Base-by-base conservation (phyloP, 1,140 invertebrate genomes). In the Lordiphosa clarofinis region DNA sequence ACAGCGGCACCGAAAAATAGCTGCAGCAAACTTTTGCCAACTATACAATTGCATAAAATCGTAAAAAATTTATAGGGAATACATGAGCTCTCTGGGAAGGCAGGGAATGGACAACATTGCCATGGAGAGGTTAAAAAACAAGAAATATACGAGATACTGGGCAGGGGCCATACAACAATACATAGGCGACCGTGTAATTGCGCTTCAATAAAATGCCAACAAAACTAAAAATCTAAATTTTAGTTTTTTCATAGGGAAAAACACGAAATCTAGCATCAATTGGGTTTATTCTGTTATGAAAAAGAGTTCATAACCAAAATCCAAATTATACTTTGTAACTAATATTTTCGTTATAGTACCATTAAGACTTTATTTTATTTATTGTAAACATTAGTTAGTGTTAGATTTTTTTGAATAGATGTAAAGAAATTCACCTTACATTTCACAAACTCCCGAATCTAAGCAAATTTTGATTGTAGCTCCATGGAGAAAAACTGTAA, bases 41-140 rank as follows among this genome's bases (percentile, higher is more conserved):
- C 75, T 82, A 82, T 82, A 81, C 76, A 81, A 81, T 81, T 81
- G 75, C 75, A 81, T 81, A 81, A 81, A 82, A 81, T 82, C 79
- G 76, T 81, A 82, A 82, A 81, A 81, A 81, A 81, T 81, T 82
- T 81, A 81, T 81, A 81, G 75, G 76, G 58, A 81, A 81, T 81
- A 75, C 75, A 81, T 81, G 71, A 61, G 75, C 74, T 74, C 50
- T 50, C 43, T 73, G 73, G 60, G 43, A 49, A 48, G 50, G 42
- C 33, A 24, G 62, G 36, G 49, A 28, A 28, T 13, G 40, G 49
- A 42, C 62, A 66, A 58, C 46, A 67, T 67, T 67, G 64, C 63
- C 67, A 67, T 67, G 54, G 63, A 67, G 63, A 47, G 57, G 64
- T 50, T 52, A 37, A 58, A 67, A 67, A 67, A 67, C 28, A 46